Evolutionary conservation across 1,140 invertebrate genomes (phyloP).

Genomic region (Papilio polytes): DNA sequence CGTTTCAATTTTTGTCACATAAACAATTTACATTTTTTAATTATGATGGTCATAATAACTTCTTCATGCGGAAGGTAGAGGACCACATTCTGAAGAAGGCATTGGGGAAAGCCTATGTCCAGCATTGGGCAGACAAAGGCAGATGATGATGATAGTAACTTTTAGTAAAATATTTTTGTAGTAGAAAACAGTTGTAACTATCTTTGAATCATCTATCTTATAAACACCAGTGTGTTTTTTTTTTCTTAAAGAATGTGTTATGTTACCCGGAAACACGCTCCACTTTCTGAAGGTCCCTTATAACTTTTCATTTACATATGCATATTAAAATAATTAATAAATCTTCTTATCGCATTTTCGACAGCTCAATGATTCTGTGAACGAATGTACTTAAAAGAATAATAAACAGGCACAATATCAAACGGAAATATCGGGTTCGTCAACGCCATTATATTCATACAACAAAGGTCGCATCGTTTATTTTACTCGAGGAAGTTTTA

Average conservation of each 20-base stretch:
- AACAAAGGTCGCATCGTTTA: conserved; percentile 72
- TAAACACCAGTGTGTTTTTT: neutral
- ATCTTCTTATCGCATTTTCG: conserved; percentile 21
- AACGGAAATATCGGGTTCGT: conserved; percentile 78
- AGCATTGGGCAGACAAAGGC: no score
- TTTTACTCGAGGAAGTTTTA: conserved; percentile 65
- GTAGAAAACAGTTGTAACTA: neutral
- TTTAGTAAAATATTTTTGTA: neutral
- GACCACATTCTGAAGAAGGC: no score
- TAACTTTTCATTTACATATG: conserved; percentile 1
- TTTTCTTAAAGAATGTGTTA: conserved; percentile 21
- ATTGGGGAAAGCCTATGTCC: no score
- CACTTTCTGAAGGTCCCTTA: conserved; percentile 30
- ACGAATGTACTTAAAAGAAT: conserved; percentile 65
- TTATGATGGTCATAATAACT: neutral
- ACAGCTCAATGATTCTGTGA: conserved; percentile 58
- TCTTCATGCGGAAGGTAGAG: neutral
- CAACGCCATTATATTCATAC: conserved; percentile 76
- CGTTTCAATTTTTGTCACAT: no score
- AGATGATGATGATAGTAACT: neutral
- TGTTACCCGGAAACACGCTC: conserved; percentile 9
- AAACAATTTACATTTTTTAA: no score
- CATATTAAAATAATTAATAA: conserved; percentile 1
- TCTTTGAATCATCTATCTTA: neutral
- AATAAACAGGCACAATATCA: conserved; percentile 74